phyloP scores from a whole-genome alignment of 2,113 vertebrate genomes.

The Gobiocypris rarus region DNA sequence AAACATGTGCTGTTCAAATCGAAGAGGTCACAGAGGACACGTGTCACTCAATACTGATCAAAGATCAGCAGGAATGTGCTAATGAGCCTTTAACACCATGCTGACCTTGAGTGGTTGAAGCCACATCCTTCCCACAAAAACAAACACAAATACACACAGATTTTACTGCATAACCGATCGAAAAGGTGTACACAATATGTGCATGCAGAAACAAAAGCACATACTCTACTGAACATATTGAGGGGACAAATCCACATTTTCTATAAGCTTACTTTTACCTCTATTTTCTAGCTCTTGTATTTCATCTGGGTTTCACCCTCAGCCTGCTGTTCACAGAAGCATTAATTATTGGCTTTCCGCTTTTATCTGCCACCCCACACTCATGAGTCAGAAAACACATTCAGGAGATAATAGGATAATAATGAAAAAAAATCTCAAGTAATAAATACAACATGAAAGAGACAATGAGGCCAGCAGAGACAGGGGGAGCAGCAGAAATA shows the following conservation, averaged over 20 bases:
- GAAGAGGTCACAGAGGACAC: slow-evolving; percentile 23
- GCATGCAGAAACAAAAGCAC: neutral
- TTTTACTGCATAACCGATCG: neutral
- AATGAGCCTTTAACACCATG: slow-evolving; percentile 11
- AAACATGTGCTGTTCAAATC: neutral
- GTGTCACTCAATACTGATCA: slow-evolving; percentile 27
- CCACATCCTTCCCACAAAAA: slow-evolving; percentile 29
- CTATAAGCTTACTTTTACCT: neutral
- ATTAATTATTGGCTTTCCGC: slow-evolving; percentile 39
- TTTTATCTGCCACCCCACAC: slow-evolving; percentile 41
- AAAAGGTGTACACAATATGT: neutral
- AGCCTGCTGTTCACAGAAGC: slow-evolving; percentile 17
- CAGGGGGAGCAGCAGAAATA: neutral
- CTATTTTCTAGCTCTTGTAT: slow-evolving; percentile 22
- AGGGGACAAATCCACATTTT: neutral
- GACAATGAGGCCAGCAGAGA: slow-evolving; percentile 45
- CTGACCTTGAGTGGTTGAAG: slow-evolving; percentile 33
- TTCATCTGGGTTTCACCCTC: slow-evolving; percentile 31
- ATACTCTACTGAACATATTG: neutral
- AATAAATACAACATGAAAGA: slow-evolving; percentile 53
- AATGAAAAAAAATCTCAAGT: slow-evolving; percentile 51
- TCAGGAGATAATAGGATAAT: slow-evolving; percentile 52
- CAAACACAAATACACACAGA: neutral
- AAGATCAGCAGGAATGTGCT: slow-evolving; percentile 40
- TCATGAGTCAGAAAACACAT: slow-evolving; percentile 48